Percentiles rank a stretch among this genome's conserved stretches.
Conservation (phyloP, 1,140 invertebrate species). For the Brachionus calyciflorus region DNA sequence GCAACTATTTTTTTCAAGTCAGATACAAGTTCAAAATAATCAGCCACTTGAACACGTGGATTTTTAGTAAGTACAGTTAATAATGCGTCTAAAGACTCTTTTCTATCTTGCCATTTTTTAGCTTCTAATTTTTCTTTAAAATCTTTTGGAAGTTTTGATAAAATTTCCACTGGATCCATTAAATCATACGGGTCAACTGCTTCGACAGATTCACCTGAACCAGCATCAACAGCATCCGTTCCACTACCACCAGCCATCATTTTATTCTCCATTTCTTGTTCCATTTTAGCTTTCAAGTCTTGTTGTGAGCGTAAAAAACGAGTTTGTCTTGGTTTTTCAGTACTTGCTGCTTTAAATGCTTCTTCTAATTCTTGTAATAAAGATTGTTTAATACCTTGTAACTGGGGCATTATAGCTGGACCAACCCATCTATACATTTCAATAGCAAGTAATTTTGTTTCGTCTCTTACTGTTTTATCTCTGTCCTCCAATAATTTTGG, state of each 20-base stretch:
- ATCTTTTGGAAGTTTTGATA: conserved; percentile 86
- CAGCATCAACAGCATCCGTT: conserved; percentile 52
- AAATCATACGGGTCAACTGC: conserved; percentile 66
- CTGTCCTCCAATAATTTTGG: conserved; percentile 79
- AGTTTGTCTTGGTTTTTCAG: conserved; percentile 70
- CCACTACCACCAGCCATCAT: conserved; percentile 61
- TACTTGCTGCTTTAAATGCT: conserved; percentile 76
- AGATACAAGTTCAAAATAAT: conserved; percentile 84
- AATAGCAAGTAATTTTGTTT: conserved; percentile 79
- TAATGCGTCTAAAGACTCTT: conserved; percentile 79
- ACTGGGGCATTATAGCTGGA: conserved; percentile 77
- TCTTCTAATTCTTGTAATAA: conserved; percentile 71
- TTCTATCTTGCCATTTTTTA: conserved; percentile 95
- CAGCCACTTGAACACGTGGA: conserved; percentile 77
- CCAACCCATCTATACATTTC: conserved; percentile 92
- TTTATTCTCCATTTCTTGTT: conserved; percentile 66
- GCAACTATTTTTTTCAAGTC: conserved; percentile 78
- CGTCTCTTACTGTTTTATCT: conserved; percentile 85
- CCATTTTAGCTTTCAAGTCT: conserved; percentile 64
- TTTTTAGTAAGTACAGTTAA: conserved; percentile 71
- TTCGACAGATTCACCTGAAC: conserved; percentile 45
- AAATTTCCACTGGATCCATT: conserved; percentile 83
- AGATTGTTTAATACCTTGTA: conserved; percentile 77
- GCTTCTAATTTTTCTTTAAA: conserved; percentile 86
- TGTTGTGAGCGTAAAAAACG: conserved; percentile 85